Conservation (phyloP, 2,888 invertebrate species). For the Chorisops tibialis region DNA sequence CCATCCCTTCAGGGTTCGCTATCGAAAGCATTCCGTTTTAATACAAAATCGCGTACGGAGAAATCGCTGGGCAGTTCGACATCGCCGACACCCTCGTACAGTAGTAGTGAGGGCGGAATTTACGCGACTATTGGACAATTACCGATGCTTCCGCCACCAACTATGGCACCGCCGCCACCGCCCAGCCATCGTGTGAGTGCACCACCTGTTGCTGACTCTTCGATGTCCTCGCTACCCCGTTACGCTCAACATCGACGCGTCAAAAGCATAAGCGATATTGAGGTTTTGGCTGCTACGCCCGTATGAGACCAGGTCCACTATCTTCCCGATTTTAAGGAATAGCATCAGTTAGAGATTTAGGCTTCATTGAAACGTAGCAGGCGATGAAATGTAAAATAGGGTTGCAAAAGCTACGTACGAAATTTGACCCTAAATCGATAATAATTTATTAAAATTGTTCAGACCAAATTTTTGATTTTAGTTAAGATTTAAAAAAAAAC, state of each 20-base stretch:
- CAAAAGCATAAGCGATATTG: constrained; percentile 52
- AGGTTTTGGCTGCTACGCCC: constrained; percentile 41
- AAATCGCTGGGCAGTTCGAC: constrained; percentile 52
- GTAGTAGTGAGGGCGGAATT: constrained; percentile 52
- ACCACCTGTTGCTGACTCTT: constrained; percentile 36
- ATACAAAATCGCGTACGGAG: constrained; percentile 48
- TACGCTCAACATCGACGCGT: constrained; percentile 50
- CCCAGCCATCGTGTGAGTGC: constrained; percentile 50
- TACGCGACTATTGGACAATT: constrained; percentile 51
- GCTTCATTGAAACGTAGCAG: too few species aligned
- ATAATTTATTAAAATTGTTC: too few species aligned
- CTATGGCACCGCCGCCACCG: constrained; percentile 48
- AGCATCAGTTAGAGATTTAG: too few species aligned
- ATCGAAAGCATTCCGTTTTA: constrained; percentile 53
- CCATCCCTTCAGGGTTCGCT: constrained; percentile 46
- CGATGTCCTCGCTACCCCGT: constrained; percentile 42
- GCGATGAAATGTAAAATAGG: too few species aligned
- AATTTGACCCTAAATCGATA: too few species aligned
- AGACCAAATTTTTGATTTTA: too few species aligned
- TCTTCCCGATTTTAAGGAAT: too few species aligned
- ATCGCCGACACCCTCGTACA: constrained; percentile 53
- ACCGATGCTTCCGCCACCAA: constrained; percentile 40
- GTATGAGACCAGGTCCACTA: constrained; percentile 26
- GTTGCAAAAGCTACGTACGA: too few species aligned
- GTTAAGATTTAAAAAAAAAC: too few species aligned